phyloP scores from a whole-genome alignment of 2,797 vertebrate species.

The Pitangus sulphuratus region DNA sequence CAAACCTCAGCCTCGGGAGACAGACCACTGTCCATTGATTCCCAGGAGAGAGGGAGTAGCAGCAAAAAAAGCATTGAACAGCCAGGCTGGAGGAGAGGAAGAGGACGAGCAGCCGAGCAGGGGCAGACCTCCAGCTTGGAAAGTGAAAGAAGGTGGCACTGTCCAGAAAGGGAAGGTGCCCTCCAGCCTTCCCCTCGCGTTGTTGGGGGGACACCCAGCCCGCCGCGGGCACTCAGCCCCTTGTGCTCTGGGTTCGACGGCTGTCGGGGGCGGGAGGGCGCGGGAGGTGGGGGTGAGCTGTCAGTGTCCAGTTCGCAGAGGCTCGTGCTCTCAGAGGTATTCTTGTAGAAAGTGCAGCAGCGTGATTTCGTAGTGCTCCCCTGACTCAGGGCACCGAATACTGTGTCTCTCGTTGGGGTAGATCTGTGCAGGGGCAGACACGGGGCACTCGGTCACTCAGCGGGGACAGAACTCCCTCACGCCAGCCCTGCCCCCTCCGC shows the following conservation, averaged over 20 bases:
- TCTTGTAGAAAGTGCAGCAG: constrained; percentile 99
- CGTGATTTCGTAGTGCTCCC: constrained; percentile 99
- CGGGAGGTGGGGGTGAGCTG: constrained; percentile 18
- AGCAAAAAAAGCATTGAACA: constrained; percentile 65
- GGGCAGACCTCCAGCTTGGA: constrained; percentile 21
- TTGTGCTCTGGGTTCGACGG: constrained; percentile 55
- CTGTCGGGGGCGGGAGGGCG: not conserved
- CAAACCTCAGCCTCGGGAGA: constrained; percentile 27
- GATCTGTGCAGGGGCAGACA: constrained; percentile 79
- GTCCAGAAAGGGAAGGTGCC: not conserved
- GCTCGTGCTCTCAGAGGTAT: constrained; percentile 87
- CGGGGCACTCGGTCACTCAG: not conserved
- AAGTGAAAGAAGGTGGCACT: constrained; percentile 51
- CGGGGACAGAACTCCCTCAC: rapidly evolving
- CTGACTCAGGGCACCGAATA: constrained; percentile 98
- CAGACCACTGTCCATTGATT: constrained; percentile 32
- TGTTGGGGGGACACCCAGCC: not conserved
- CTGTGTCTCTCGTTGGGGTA: constrained; percentile 99
- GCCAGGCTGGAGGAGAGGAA: constrained; percentile 43
- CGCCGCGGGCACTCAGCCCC: not conserved
- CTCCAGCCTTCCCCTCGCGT: not conserved
- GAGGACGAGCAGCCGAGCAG: constrained; percentile 35
- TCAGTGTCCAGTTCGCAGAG: constrained; percentile 47
- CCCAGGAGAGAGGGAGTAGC: constrained; percentile 69
- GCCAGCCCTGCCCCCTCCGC: not conserved